These are phyloP conservation scores for Shargacucullia verbasci DNA, from an alignment of 2,888 invertebrate species.

Conservation along the genomic window DNA sequence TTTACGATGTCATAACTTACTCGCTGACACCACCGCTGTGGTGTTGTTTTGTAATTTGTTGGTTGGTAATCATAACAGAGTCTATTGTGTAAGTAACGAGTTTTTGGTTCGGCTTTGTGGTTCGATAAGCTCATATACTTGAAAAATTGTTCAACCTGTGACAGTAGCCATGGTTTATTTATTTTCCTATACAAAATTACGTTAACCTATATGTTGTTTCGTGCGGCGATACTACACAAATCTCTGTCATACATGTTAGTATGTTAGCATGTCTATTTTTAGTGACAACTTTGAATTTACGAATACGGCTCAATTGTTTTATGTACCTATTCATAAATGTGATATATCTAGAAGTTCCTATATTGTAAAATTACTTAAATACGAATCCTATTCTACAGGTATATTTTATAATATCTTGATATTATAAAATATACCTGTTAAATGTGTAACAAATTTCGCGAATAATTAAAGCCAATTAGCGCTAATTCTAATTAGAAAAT, in stretches of 20 bases:
- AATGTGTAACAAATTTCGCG: not conserved
- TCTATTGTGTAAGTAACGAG: constrained; percentile 20
- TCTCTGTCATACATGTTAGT: too few species aligned
- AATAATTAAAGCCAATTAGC: constrained; percentile 14
- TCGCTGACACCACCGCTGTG: constrained; percentile 49
- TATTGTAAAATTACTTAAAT: too few species aligned
- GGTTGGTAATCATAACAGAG: constrained; percentile 12
- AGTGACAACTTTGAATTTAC: too few species aligned
- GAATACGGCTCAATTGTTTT: too few species aligned
- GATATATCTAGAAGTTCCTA: too few species aligned
- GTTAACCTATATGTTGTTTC: too few species aligned
- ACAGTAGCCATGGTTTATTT: not conserved
- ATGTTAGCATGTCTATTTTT: too few species aligned
- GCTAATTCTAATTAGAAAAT: constrained; percentile 13
- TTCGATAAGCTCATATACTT: constrained; percentile 1
- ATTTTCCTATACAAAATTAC: not conserved
- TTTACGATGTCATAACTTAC: constrained; percentile 75
- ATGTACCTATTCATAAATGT: too few species aligned
- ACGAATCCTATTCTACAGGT: not conserved
- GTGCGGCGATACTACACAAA: too few species aligned
- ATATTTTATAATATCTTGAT: not conserved
- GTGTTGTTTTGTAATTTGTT: constrained; percentile 36
- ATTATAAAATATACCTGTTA: not conserved
- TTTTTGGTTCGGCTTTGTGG: constrained; percentile 22
- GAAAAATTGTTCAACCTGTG: not conserved